Percentiles rank a stretch among this genome's conserved stretches.
These are phyloP conservation scores for Zaprionus kolodkinae DNA, from an alignment of 1,140 invertebrate genomes.

Conservation along the genomic window DNA sequence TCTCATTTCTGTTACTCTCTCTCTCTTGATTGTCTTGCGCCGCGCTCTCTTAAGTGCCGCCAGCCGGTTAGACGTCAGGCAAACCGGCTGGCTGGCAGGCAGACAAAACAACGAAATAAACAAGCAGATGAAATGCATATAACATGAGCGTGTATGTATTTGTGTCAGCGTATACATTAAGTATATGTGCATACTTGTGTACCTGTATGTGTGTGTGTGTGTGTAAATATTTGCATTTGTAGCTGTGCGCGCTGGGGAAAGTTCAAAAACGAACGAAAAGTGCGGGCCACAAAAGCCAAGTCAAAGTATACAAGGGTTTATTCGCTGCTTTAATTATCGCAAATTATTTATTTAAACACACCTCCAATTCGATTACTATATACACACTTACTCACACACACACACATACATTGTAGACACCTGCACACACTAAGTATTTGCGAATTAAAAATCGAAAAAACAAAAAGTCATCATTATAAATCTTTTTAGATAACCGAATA, in stretches of 20 bases:
- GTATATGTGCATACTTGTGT: conserved; percentile 8
- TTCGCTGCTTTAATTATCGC: conserved; percentile 44
- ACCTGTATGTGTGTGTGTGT: conserved; percentile 14
- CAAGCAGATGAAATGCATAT: conserved; percentile 66
- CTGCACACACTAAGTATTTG: conserved; percentile 12
- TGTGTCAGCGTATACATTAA: background rate
- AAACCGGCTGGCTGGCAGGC: conserved; percentile 61
- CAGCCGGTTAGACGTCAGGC: conserved; percentile 18
- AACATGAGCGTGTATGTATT: conserved; percentile 54
- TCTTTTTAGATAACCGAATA: conserved; percentile 20
- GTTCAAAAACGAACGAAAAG: conserved; percentile 55
- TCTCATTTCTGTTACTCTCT: conserved; percentile 5
- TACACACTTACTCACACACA: conserved; percentile 6
- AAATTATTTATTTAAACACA: conserved; percentile 60
- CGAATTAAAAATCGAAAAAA: conserved; percentile 26
- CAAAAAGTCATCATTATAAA: conserved; percentile 51
- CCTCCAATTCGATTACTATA: conserved; percentile 20
- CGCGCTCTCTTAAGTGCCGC: conserved; percentile 11
- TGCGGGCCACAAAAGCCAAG: conserved; percentile 36
- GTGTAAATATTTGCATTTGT: conserved; percentile 6
- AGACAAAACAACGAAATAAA: conserved; percentile 54
- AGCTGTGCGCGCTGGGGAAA: conserved; percentile 54
- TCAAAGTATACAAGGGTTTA: conserved; percentile 34
- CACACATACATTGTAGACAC: too few species aligned
- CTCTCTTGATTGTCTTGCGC: background rate